These are phyloP conservation scores for Orussus abietinus DNA, from an alignment of 1,140 invertebrate species.

Conservation along the genomic window DNA sequence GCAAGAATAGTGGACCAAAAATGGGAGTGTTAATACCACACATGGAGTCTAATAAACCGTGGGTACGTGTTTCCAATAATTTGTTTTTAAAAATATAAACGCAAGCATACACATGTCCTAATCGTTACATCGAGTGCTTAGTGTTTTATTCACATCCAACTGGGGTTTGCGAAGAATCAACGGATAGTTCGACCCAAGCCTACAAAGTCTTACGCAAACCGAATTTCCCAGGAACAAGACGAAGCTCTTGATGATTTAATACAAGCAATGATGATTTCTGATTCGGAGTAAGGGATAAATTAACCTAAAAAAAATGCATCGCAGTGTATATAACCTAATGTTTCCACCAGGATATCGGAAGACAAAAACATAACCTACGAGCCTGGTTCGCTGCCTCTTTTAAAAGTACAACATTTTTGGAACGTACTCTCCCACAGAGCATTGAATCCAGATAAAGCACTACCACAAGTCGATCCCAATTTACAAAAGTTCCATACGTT, in stretches of 20 bases:
- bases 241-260: slow-evolving; percentile 24
- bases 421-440: slow-evolving; percentile 24
- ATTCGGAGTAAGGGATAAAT: slow-evolving; percentile 20
- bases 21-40: slow-evolving; percentile 27
- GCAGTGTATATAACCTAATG: too few relatives aligned
- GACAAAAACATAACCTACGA: slow-evolving; percentile 15
- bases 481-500: slow-evolving; percentile 17
- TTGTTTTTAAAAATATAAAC: slow-evolving; percentile 7
- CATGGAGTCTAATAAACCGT: slow-evolving; percentile 21
- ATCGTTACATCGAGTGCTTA: slow-evolving; percentile 6
- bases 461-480: slow-evolving; percentile 18
- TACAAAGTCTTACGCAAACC: slow-evolving; percentile 17
- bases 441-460: slow-evolving; percentile 24
- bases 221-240: slow-evolving; percentile 19
- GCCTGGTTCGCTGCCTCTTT: slow-evolving; percentile 21
- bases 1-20: slow-evolving; percentile 13
- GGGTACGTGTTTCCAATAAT: slow-evolving; percentile 20
- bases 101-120: background rate
- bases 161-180: slow-evolving; percentile 26
- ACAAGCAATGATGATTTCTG: slow-evolving; percentile 20
- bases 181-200: slow-evolving; percentile 16
- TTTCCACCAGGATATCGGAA: background rate
- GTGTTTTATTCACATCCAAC: slow-evolving; percentile 25
- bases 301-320: too few relatives aligned
- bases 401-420: slow-evolving; percentile 23